Evolutionary conservation across 1,140 invertebrate genomes (phyloP), one percentile per base, ranked within the genome.

Genomic region (Drosophila kikkawai): DNA sequence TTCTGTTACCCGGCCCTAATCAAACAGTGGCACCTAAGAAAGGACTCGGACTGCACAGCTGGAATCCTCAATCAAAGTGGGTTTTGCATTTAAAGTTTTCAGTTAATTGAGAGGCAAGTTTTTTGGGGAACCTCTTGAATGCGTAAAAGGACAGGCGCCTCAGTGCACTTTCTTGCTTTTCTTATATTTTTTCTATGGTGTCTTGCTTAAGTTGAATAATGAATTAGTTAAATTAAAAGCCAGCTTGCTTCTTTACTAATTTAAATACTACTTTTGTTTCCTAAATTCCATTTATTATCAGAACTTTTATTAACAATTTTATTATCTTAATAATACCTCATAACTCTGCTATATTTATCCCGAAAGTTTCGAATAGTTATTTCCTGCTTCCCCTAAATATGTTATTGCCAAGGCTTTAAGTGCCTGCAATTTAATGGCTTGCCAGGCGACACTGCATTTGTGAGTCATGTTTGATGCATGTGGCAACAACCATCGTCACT

Each of bases 51-150:
- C 34, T 22, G 26, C n/a, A 58, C 13, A 58, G 11, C 36, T 17
- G 19, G n/a, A 15, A 42, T 34, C 50, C 36, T 12, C 50, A 36
- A 47, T 70, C 56, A 45, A 34, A 3, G 47, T 15, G 55, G 59
- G 42, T 22, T 22, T 60, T 75, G 19, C 64, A 59, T 39, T 51
- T 45, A 41, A 60, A 85, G 69, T 85, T 85, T 81, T 70, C 48
- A 75, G 75, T 82, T 87, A 87, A 87, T 87, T 82, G 75, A 82
- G 69, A 82, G 65, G 13, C 64, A 83, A 75, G 69, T 79, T 78
- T 61, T 19, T 53, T 0, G 11, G 15, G 19, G 15, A 13, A 5
- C 1, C 17, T 12, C 17, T 63, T 67, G 29, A 48, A 32, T 34
- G 4, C 7, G 22, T 50, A 59, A 42, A 53, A 36, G 17, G 34